Conservation (phyloP, 1,140 invertebrate species). For the Linepithema humile region DNA sequence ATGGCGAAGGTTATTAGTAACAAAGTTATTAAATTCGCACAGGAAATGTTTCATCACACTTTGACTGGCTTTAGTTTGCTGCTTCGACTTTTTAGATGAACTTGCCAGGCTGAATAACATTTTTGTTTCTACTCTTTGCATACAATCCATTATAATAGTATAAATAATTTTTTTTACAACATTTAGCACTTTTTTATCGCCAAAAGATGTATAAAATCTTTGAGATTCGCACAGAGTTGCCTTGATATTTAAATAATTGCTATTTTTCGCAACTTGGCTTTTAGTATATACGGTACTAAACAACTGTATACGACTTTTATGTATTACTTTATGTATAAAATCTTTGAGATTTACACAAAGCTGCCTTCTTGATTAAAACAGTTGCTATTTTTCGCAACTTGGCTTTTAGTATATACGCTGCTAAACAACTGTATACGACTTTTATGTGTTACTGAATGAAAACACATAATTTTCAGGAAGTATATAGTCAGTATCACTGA, state of each 20-base stretch:
- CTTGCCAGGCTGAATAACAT: neutral
- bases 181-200: neutral
- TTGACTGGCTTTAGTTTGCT: neutral
- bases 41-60: slow-evolving; percentile 6
- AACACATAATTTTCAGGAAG: slow-evolving; percentile 8
- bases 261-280: too few relatives aligned
- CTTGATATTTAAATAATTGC: too few relatives aligned
- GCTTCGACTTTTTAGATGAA: neutral
- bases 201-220: neutral
- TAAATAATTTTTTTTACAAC: neutral
- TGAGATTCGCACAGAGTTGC: neutral
- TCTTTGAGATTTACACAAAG: neutral
- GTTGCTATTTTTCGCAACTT: too few relatives aligned
- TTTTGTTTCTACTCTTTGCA: neutral
- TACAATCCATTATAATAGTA: neutral
- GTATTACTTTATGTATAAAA: neutral
- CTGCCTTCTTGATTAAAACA: too few relatives aligned
- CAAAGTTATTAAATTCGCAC: slow-evolving; percentile 37
- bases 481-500: neutral
- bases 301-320: neutral
- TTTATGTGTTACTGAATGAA: neutral
- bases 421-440: neutral
- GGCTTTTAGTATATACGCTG: neutral
- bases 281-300: neutral
- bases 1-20: slow-evolving; percentile 50